These are phyloP conservation scores for Proisotoma minuta DNA, from an alignment of 2,888 invertebrate species.

Conservation along the genomic window DNA sequence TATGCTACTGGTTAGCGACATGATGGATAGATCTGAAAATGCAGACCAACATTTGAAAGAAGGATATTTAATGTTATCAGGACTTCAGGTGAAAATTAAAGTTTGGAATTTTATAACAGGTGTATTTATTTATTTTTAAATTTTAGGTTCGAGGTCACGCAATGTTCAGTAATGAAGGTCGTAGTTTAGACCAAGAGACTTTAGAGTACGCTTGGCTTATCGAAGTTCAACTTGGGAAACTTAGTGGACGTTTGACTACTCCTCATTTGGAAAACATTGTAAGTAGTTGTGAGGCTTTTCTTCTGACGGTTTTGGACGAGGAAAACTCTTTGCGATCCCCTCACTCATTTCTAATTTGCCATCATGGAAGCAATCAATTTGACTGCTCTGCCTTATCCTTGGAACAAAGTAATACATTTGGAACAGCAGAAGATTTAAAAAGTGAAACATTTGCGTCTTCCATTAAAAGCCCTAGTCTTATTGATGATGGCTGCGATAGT, in stretches of 20 bases:
- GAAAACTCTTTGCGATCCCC: slow-evolving; percentile 88
- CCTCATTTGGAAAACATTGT: slow-evolving; percentile 84
- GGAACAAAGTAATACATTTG: slow-evolving; percentile 8
- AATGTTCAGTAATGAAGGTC: slow-evolving; percentile 89
- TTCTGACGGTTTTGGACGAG: slow-evolving; percentile 75
- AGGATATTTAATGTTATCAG: slow-evolving; percentile 79
- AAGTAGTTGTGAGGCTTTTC: slow-evolving; percentile 80
- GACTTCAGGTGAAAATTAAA: slow-evolving; percentile 63
- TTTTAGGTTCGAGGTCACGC: slow-evolving; percentile 80
- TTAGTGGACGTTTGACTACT: slow-evolving; percentile 83
- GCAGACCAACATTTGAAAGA: slow-evolving; percentile 70
- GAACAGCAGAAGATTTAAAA: slow-evolving; percentile 11
- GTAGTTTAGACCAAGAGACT: slow-evolving; percentile 86
- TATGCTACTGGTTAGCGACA: slow-evolving; percentile 72
- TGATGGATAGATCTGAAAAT: slow-evolving; percentile 61
- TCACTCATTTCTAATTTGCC: slow-evolving; percentile 69
- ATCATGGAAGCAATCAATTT: slow-evolving; percentile 68
- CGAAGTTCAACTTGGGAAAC: slow-evolving; percentile 87
- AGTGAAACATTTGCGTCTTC: slow-evolving; percentile 14
- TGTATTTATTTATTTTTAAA: neutral
- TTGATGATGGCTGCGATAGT: slow-evolving; percentile 1
- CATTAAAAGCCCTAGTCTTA: slow-evolving; percentile 10
- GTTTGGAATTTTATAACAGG: neutral
- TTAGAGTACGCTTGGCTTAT: slow-evolving; percentile 96
- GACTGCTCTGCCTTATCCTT: slow-evolving; percentile 54